These are phyloP conservation scores for Tethya wilhelma DNA, from an alignment of 37 sponge, comb jelly and placozoan genomes.

Conservation along the genomic window DNA sequence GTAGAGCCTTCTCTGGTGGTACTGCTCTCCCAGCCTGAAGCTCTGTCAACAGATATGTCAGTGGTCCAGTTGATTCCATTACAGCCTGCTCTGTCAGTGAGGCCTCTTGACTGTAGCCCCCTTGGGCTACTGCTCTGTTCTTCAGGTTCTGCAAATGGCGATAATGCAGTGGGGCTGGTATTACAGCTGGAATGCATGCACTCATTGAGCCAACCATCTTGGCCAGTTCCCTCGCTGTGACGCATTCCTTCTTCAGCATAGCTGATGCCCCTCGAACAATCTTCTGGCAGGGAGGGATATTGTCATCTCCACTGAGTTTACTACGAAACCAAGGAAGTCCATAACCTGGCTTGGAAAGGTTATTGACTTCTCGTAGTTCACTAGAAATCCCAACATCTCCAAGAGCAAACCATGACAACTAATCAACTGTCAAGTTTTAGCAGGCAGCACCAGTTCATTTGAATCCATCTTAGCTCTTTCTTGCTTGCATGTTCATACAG, in stretches of 20 bases:
- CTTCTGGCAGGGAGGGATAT: neutral
- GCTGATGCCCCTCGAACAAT: neutral
- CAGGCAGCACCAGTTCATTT: no score
- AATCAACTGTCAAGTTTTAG: no score
- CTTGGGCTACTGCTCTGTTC: neutral
- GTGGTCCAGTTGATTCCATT: no score
- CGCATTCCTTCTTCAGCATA: neutral
- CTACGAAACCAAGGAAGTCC: constrained; percentile 47
- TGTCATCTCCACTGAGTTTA: neutral
- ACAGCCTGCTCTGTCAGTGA: no score
- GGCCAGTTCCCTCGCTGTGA: neutral
- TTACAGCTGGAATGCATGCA: neutral
- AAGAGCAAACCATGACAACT: no score
- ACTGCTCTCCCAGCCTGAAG: no score
- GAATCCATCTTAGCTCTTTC: no score
- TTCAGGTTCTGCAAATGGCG: constrained; percentile 2
- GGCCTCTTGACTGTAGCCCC: no score
- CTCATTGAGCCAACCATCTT: neutral
- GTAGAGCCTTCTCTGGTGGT: no score
- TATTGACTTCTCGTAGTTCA: constrained; percentile 29
- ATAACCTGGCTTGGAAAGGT: constrained; percentile 23
- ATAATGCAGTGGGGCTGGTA: constrained; percentile 25
- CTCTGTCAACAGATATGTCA: no score
- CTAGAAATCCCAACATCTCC: constrained; percentile 24
- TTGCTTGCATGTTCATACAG: no score